Percentiles rank a stretch among this genome's conserved stretches.
phyloP scores from a whole-genome alignment of 2,797 vertebrate genomes.

The Notolepis coatsorum region DNA sequence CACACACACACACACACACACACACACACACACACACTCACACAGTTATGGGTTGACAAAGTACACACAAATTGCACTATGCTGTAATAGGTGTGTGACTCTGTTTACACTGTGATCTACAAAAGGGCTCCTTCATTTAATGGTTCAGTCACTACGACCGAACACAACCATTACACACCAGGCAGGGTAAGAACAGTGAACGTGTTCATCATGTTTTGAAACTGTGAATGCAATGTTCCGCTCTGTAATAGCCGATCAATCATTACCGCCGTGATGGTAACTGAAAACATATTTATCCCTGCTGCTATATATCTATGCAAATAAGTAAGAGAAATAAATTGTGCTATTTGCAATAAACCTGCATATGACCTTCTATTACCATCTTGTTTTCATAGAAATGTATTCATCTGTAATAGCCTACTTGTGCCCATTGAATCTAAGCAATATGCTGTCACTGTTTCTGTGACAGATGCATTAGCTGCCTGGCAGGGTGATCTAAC shows the following conservation, averaged over 20 bases:
- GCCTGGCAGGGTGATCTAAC: not conserved
- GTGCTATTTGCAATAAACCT: not conserved
- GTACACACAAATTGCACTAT: not conserved
- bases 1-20: not conserved
- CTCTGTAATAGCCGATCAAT: not conserved
- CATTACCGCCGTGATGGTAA: not conserved
- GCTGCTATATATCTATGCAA: slow-evolving; percentile 6
- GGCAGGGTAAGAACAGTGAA: not conserved
- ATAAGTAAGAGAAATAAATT: not conserved
- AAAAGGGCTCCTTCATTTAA: not conserved
- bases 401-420: not conserved
- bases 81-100: not conserved
- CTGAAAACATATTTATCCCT: slow-evolving; percentile 1
- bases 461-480: not conserved
- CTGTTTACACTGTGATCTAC: not conserved
- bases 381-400: slow-evolving; percentile 9
- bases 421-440: not conserved
- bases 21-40: not conserved
- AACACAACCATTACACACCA: not conserved
- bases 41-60: not conserved
- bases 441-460: slow-evolving; percentile 1
- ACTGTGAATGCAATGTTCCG: not conserved
- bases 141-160: not conserved
- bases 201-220: slow-evolving; percentile 4
- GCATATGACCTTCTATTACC: not conserved